A percentile compares a stretch with the other conserved stretches of the same genome.
Conservation (phyloP, 2,888 invertebrate genomes). For the Hermaeophaga mercurialis region DNA sequence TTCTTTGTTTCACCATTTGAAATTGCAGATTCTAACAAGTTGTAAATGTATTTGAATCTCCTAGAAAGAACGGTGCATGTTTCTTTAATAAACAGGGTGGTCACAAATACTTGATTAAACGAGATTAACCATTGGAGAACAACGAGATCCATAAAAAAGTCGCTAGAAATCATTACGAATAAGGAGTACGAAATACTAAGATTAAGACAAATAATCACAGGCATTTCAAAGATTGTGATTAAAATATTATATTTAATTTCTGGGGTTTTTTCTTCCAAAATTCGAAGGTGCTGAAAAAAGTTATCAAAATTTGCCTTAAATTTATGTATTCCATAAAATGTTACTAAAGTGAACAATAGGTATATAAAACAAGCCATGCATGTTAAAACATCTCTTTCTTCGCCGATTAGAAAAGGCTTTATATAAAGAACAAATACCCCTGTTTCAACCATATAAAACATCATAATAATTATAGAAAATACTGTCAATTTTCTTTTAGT, state of each 20-base stretch:
- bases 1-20: neutral
- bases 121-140: too few relatives aligned
- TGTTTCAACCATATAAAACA: too few relatives aligned
- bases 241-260: too few relatives aligned
- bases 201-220: too few relatives aligned
- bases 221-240: too few relatives aligned
- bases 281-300: neutral
- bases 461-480: too few relatives aligned
- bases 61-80: neutral
- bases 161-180: too few relatives aligned
- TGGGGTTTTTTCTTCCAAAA: neutral
- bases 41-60: neutral
- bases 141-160: too few relatives aligned
- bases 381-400: neutral
- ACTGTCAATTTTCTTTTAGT: too few relatives aligned
- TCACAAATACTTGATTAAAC: neutral
- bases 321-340: neutral
- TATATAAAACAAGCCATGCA: conserved; percentile 2
- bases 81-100: neutral
- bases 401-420: too few relatives aligned
- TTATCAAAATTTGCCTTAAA: neutral
- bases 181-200: too few relatives aligned
- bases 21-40: neutral
- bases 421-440: too few relatives aligned
- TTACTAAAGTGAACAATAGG: neutral